These are phyloP conservation scores for Amiota mariae DNA, from an alignment of 2,888 invertebrate species.

Conservation along the genomic window DNA sequence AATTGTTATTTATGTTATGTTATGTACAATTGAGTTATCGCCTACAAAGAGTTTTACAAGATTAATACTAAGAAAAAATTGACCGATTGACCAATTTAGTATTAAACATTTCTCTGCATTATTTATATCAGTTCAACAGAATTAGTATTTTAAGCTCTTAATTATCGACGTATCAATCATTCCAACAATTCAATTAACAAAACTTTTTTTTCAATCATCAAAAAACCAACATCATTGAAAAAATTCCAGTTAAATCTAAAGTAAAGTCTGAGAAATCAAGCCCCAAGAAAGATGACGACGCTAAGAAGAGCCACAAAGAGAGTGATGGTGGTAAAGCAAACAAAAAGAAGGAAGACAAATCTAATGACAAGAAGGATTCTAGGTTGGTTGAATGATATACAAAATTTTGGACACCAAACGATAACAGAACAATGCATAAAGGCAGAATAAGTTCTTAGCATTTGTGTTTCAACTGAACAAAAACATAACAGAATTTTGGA, in stretches of 20 bases:
- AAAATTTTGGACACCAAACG: not conserved
- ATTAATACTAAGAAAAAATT: too few species aligned
- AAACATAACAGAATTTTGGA: not conserved
- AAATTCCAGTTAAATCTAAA: constrained; percentile 52
- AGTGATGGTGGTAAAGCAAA: constrained; percentile 51
- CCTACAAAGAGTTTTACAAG: not conserved
- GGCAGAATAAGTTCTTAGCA: not conserved
- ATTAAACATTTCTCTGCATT: too few species aligned
- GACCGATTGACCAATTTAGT: too few species aligned
- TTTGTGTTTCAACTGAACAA: not conserved
- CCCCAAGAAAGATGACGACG: constrained; percentile 57
- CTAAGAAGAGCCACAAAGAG: constrained; percentile 59
- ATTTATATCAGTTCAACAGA: too few species aligned
- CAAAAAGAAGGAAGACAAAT: constrained; percentile 73
- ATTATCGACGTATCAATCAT: constrained; percentile 4
- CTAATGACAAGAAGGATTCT: constrained; percentile 75
- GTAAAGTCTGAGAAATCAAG: constrained; percentile 50
- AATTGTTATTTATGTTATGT: not conserved
- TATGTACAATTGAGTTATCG: not conserved
- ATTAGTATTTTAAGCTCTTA: too few species aligned
- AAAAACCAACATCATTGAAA: not conserved
- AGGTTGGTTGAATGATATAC: constrained; percentile 74
- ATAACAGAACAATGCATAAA: constrained; percentile 10
- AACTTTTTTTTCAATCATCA: not conserved
- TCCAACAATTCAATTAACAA: constrained; percentile 29